Evolutionary conservation across 2,797 vertebrate species (phyloP).

Genomic region (Mico argentatus): DNA sequence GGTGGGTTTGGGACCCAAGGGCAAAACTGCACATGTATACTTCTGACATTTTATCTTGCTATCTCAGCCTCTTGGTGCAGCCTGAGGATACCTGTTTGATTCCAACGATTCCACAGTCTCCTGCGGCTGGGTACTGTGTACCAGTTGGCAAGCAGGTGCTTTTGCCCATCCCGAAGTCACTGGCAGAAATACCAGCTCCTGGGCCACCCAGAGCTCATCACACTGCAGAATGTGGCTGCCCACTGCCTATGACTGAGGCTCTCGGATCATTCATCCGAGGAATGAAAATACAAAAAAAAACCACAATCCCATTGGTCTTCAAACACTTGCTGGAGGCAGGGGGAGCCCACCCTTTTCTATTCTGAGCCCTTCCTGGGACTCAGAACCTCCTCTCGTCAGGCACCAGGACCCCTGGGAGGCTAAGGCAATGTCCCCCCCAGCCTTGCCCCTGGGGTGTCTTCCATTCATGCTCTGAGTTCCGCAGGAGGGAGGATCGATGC

Average conservation of each 20-base stretch:
- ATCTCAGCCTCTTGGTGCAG: neutral
- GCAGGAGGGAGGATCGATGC: slow-evolving; percentile 72
- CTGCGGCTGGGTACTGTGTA: neutral
- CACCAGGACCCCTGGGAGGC: neutral
- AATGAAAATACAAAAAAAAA: neutral
- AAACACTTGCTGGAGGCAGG: neutral
- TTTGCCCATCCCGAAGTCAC: neutral
- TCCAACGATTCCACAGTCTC: neutral
- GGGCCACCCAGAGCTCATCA: neutral
- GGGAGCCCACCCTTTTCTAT: neutral
- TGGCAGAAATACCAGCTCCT: neutral
- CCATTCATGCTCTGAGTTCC: neutral
- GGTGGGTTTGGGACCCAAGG: neutral
- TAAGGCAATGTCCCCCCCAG: neutral
- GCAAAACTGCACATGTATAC: neutral
- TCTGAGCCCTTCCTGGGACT: neutral
- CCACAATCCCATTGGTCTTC: neutral
- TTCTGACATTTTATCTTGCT: neutral
- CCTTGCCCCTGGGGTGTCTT: neutral
- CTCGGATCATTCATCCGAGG: neutral
- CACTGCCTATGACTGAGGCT: neutral
- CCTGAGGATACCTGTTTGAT: neutral
- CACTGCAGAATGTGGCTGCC: neutral
- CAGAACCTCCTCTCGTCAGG: neutral
- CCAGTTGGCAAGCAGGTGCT: neutral